Evolutionary conservation across 2,797 vertebrate species (phyloP), one percentile per base, ranked within the genome.

Genomic region (Cirrhinus molitorella): DNA sequence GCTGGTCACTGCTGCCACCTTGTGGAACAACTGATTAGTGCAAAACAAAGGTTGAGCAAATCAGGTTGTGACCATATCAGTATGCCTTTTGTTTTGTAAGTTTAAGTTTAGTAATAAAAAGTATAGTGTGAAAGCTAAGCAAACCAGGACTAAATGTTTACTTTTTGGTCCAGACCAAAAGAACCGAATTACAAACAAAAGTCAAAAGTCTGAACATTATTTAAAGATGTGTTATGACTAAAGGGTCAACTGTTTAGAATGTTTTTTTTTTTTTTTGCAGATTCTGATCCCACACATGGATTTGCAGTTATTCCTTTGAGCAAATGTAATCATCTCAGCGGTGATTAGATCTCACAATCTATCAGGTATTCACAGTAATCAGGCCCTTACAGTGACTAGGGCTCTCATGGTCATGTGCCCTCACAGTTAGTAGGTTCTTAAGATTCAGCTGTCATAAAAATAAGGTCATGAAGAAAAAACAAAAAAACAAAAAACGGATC

Each of bases 401-500:
- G 37, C 28, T n/a, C 68, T 81, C 37, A 14, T 47, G 61, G 71
- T 45, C 71, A 31, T 67, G 47, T 55, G 71, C 4, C 49, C 11
- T 74, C 34, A 43, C 34, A 25, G 47, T 55, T 61, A 81, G 40
- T 17, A 49, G n/a, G n/a, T 43, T 67, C 37, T 45, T 73, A 43
- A 83, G 49, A 75, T 75, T 75, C 72, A 57, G 81, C 61, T 55
- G 34, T 66, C n/a, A 1, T 70, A 71, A 73, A 80, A 88, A 81
- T 79, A 78, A 85, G 84, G 72, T 83, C 84, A 83, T 53, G 74
- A 23, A 55, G 74, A 82, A 79, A 82, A 79, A 83, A 59, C n/a
- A n/a, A 19, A 80, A 76, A 72, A 79, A 82, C 70, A 83, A 59
- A 19, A 80, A 76, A 77, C 25, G 78, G 63, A 83, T 76, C 47